Base-by-base conservation (phyloP, 1,140 invertebrate species). In the Reticulitermes speratus region DNA sequence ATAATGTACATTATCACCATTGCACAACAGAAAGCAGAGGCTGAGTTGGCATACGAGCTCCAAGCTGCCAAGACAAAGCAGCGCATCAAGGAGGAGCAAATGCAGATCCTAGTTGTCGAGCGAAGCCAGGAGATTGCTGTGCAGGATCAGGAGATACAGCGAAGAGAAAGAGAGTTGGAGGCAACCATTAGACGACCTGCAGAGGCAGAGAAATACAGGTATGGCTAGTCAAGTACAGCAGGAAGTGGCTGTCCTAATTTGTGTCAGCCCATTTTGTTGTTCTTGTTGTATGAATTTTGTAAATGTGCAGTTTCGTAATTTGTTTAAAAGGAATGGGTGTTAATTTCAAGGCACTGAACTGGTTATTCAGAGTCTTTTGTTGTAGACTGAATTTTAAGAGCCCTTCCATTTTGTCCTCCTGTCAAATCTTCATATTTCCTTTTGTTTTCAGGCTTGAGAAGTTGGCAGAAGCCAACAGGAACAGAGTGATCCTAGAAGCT, bases 1-100 rank as follows among this genome's bases (percentile, higher is more conserved):
- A 38, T 38, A 38, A 38, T 38, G 38, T 38, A 7, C 45, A 12
- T 16, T 0, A 48, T 16, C 45, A 48, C 14, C 59, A 65, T 25
- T 86, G 86, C 44, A 8, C 59, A 52, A 9, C 86, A 94, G 93
- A 94, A 96, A 94, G 98, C 98, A 48, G 97, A 98, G 92, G 97
- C 98, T 32, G 97, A 99, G 90, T 94, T 99, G 94, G 97, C 98
- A 3, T 99, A 97, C 90, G 96, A 98, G 89, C 91, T 99, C 83
- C 96, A 99, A 94, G 97, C 97, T 44, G 98, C 98, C 1, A 99
- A 99, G 91, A 99, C 97, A 0, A 97, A 98, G 88, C 98, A 99
- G 90, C 93, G 96, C 87, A 99, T 99, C 88, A 98, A 98, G 91
- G 98, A 99, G 89, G 98, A 99, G 90, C 95, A 98, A 90, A 99